Evolutionary conservation across 2,797 vertebrate genomes (phyloP).

Genomic region (Diceros bicornis): DNA sequence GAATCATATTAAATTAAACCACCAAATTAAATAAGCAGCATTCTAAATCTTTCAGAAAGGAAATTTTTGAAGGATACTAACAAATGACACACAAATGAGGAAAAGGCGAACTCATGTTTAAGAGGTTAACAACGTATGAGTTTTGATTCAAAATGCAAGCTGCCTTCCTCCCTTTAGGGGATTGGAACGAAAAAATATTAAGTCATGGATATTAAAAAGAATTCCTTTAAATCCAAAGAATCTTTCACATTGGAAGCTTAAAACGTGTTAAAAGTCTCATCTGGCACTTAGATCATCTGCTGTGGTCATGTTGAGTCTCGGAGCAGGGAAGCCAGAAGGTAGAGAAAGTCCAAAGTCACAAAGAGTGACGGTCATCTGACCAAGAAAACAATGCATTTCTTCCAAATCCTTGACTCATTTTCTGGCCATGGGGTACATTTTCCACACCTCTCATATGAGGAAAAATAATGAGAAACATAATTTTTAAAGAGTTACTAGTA

Average conservation of each 20-base stretch:
- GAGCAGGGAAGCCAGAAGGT: background rate
- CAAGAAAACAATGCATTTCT: background rate
- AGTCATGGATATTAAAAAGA: constrained; percentile 8
- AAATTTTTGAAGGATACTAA: constrained; percentile 52
- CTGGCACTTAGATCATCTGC: background rate
- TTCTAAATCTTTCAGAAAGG: constrained; percentile 44
- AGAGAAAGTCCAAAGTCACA: background rate
- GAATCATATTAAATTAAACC: constrained; percentile 38
- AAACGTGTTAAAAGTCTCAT: background rate
- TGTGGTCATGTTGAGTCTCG: background rate
- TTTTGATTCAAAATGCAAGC: constrained; percentile 38
- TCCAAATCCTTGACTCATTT: background rate
- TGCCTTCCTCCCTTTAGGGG: background rate
- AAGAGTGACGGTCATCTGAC: background rate
- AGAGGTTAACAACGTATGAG: constrained; percentile 28
- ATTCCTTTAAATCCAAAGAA: constrained; percentile 50
- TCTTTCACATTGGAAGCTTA: background rate
- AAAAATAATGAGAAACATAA: constrained; percentile 35
- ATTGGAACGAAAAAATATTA: constrained; percentile 11
- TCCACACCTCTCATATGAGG: background rate
- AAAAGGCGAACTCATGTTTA: constrained; percentile 61
- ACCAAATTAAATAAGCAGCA: background rate
- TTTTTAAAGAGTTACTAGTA: constrained; percentile 27
- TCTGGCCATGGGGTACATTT: background rate
- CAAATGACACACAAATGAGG: constrained; percentile 28